phyloP scores from a whole-genome alignment of 2,888 invertebrate species.

The Brenthis hecate region DNA sequence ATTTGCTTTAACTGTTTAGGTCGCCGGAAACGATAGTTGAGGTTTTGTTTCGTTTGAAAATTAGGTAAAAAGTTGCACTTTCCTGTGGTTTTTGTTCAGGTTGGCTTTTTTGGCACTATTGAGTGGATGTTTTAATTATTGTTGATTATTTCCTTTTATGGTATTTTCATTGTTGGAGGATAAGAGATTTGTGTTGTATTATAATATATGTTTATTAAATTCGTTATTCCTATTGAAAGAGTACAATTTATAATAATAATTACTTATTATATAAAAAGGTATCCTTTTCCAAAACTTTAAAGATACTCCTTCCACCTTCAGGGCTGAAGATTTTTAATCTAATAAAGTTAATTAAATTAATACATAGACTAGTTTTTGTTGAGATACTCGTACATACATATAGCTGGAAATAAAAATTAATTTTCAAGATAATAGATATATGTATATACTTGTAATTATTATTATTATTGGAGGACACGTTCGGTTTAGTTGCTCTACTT shows the following conservation, averaged over 20 bases:
- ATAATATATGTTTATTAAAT: background rate
- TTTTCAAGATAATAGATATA: too few relatives aligned
- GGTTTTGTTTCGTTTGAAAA: conserved; percentile 31
- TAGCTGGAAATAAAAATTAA: too few relatives aligned
- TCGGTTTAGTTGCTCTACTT: too few relatives aligned
- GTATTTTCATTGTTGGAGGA: background rate
- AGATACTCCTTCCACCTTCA: too few relatives aligned
- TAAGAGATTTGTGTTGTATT: background rate
- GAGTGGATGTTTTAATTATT: conserved; percentile 21
- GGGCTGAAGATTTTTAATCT: too few relatives aligned
- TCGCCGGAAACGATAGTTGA: conserved; percentile 37
- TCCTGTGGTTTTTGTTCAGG: conserved; percentile 23
- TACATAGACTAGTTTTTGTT: too few relatives aligned
- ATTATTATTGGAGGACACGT: too few relatives aligned
- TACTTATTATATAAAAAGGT: background rate
- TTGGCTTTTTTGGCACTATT: conserved; percentile 12
- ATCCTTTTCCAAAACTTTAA: too few relatives aligned
- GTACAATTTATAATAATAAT: background rate
- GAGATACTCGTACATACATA: too few relatives aligned
- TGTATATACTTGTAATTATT: too few relatives aligned
- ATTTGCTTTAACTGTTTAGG: conserved; percentile 39
- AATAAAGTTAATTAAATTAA: too few relatives aligned
- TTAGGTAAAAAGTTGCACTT: conserved; percentile 30
- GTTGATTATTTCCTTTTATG: conserved; percentile 6
- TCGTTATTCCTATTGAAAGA: background rate